Evolutionary conservation across 2,888 invertebrate genomes (phyloP).

Genomic region (Mythimna ferrago): DNA sequence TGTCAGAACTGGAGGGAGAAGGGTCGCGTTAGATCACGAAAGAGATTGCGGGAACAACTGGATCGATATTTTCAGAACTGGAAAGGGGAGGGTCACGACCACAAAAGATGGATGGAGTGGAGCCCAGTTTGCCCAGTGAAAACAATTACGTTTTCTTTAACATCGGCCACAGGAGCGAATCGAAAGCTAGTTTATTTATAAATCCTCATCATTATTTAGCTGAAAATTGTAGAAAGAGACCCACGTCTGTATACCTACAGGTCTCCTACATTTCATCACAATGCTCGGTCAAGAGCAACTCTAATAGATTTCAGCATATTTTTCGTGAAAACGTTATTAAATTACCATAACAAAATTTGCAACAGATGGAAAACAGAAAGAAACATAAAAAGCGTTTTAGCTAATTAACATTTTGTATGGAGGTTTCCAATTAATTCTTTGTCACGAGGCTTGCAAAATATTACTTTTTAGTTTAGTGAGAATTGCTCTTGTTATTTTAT

Average conservation of each 20-base stretch:
- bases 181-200: background rate
- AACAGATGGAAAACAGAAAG: background rate
- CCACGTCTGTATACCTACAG: too few species aligned
- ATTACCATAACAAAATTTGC: background rate
- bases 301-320: background rate
- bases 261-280: background rate
- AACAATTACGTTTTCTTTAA: too few species aligned
- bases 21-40: too few species aligned
- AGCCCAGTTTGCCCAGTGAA: too few species aligned
- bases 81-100: too few species aligned
- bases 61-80: too few species aligned
- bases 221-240: too few species aligned
- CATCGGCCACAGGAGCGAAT: background rate
- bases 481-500: background rate
- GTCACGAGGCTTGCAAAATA: constrained; percentile 22
- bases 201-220: background rate
- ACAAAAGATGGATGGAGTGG: too few species aligned
- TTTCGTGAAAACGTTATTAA: too few species aligned
- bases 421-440: constrained; percentile 16
- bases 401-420: background rate
- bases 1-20: too few species aligned
- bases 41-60: too few species aligned
- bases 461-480: background rate
- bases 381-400: background rate
- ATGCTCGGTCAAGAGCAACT: background rate